Evolutionary conservation across 2,888 invertebrate species (phyloP), one percentile per base, ranked within the genome.

Genomic region (Oscheius sp.): DNA sequence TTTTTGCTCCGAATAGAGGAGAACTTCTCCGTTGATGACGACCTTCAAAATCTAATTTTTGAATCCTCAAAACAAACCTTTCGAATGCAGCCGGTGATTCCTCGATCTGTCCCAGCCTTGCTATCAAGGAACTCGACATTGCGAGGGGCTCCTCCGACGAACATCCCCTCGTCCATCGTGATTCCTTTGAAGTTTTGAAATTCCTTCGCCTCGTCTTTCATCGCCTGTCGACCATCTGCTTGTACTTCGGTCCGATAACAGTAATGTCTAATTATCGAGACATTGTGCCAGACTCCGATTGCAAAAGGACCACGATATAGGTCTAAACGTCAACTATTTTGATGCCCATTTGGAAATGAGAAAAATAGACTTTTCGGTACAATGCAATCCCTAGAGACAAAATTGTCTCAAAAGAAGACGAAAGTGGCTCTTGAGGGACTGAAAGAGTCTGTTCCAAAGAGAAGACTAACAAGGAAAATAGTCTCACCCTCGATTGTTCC

Each of bases 111-210:
- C 34, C 76, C 74, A 17, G 79, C 70, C 48, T 75, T 76, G 31
- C 70, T 70, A n/a, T 74, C 71, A 20, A 80, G 55, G 34, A 71
- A 77, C 29, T 76, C 74, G 27, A 77, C 71, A 48, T 79, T 71
- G 42, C 71, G 65, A 23, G 80, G 80, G 15, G 72, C 78, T 25
- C 76, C 78, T 5, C 80, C 80, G n/a, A 80, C 45, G 71, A 75
- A 80, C 1, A 80, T 74, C 0, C 77, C 78, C 33, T 79, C 75
- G 25, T 76, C 76, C 69, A 79, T 76, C 10, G 77, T 71, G 52
- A 80, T 80, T 20, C 80, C 80, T 65, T 79, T 80, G 73, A 73
- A 80, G 63, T 73, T 72, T 75, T 80, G 63, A 25, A 79, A 70
- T 20, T 61, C 45, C 1, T 29, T 31, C 1, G 27, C 61, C 27